phyloP scores from a whole-genome alignment of 2,113 vertebrate genomes.

The Podarcis cretensis region DNA sequence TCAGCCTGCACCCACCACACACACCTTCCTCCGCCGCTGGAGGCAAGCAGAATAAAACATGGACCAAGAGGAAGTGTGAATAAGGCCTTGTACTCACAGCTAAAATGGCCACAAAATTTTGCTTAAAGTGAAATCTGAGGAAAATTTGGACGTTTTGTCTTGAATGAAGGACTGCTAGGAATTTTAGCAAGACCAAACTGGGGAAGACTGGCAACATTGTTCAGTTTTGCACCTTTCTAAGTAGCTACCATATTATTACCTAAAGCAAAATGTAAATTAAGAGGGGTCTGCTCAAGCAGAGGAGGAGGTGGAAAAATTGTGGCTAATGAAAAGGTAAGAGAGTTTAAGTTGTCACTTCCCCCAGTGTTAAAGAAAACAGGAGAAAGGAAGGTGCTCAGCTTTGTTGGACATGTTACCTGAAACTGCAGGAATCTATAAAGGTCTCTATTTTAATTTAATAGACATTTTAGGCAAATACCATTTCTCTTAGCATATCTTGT shows the following conservation, averaged over 20 bases:
- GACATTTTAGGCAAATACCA: not conserved
- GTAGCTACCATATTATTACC: not conserved
- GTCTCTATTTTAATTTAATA: not conserved
- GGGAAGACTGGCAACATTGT: not conserved
- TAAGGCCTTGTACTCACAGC: no score
- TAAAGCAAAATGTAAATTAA: not conserved
- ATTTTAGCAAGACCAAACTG: not conserved
- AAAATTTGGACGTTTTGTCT: not conserved
- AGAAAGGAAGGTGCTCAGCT: not conserved
- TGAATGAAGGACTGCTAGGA: not conserved
- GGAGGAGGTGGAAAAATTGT: not conserved
- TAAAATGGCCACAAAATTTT: not conserved
- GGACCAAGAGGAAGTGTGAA: no score
- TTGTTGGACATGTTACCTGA: not conserved
- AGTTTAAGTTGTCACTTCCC: not conserved
- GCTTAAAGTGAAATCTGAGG: not conserved
- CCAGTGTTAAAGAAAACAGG: not conserved
- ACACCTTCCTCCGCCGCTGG: no score
- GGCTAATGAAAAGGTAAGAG: not conserved
- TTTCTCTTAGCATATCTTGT: not conserved
- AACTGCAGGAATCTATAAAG: not conserved
- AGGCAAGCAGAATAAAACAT: no score
- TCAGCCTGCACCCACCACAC: no score
- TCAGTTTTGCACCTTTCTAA: not conserved
- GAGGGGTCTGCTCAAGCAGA: not conserved